Base-by-base conservation (phyloP, 1,140 invertebrate species). In the Heliothis subflexa region DNA sequence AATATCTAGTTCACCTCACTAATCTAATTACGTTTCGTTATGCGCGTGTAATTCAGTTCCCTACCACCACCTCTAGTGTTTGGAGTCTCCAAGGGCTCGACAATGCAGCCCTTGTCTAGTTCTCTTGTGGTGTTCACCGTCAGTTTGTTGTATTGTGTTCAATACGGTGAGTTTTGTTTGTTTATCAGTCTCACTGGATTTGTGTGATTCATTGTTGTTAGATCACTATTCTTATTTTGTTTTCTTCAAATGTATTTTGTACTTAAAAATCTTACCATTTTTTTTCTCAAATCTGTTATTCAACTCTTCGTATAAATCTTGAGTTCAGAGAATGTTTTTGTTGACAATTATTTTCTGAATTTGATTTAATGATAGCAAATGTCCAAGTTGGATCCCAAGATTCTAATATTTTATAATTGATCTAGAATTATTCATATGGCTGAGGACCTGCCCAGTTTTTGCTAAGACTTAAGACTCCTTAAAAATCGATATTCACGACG, bases 91-190 rank as follows among this genome's bases (percentile, higher is more conserved):
- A 50, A 40, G n/a, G 47, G 47, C 50, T 11, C 11, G 25, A 11
- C 52, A 12, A 75, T 75, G 73, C 62, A 62, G 49, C 3, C 59
- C 40, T 47, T 47, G 3, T 52, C 59, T 0, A 33, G 28, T 52
- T 14, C 66, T 70, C 5, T 7, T 70, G 66, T 52, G 14, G 49
- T 75, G 18, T 50, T 62, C 2, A 14, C 49, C 9, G 13, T 64
- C 7, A 52, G 57, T 77, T 66, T 84, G 7, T 13, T 81, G 13
- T 78, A 16, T 16, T 76, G 50, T 78, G 77, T 78, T 47, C 78
- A 82, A 54, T 82, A 76, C 80, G 84, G 84, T 85, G 70, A 85
- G 84, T 80, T 13, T 0, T 50, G 10, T 13, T 12, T 59, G 12
- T 55, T 47, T 40, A 9, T 40, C 33, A 40, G 33, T 33, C 7